Evolutionary conservation across 2,113 vertebrate genomes (phyloP).

Genomic region (Dasypus novemcinctus): DNA sequence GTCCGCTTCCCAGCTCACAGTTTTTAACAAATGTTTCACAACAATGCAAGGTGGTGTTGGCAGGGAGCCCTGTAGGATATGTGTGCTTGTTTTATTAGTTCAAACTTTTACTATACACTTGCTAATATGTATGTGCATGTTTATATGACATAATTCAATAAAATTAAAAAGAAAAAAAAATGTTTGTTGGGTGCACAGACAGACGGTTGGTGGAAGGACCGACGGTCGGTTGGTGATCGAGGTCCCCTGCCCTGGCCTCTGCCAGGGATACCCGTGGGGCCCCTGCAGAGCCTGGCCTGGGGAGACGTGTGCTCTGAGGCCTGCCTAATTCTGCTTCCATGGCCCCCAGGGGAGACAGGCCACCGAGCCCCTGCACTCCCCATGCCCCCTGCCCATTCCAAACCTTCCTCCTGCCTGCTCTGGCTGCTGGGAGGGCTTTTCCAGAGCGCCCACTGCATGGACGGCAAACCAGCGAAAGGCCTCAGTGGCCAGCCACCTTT

Average conservation of each 20-base stretch:
- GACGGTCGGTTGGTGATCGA: neutral
- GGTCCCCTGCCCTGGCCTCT: neutral
- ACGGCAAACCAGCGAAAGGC: neutral
- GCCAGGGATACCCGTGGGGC: neutral
- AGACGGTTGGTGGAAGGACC: neutral
- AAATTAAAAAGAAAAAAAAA: neutral
- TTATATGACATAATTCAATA: no score
- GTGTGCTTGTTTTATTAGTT: no score
- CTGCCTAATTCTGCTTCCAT: neutral
- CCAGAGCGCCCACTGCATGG: fast-evolving
- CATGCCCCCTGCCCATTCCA: neutral
- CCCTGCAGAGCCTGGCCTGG: neutral
- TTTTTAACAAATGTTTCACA: no score
- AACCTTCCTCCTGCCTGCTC: neutral
- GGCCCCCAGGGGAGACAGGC: neutral
- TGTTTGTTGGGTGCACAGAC: neutral
- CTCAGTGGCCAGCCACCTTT: neutral
- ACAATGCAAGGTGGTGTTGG: no score
- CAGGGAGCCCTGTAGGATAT: no score
- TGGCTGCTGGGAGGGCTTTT: neutral
- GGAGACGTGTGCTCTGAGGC: neutral
- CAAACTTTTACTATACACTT: no score
- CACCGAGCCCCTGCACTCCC: neutral
- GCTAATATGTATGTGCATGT: no score
- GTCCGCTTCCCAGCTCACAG: no score